These are phyloP conservation scores for Trilocha varians DNA, from an alignment of 2,888 invertebrate genomes.

Conservation along the genomic window DNA sequence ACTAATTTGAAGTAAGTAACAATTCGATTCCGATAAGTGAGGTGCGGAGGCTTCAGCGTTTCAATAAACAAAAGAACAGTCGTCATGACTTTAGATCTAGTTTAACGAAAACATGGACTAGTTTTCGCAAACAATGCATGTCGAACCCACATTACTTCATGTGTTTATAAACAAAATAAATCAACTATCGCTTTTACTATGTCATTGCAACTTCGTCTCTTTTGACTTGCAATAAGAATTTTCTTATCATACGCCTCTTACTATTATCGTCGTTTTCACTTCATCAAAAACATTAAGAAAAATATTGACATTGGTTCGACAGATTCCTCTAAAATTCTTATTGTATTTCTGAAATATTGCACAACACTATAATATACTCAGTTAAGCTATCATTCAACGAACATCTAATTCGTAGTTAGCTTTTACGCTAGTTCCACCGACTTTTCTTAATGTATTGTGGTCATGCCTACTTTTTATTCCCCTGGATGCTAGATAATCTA, in stretches of 20 bases:
- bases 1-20: neutral
- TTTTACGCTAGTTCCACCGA: slow-evolving; percentile 32
- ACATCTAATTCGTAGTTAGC: slow-evolving; percentile 12
- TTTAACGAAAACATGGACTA: slow-evolving; percentile 31
- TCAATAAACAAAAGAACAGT: slow-evolving; percentile 58
- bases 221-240: slow-evolving; percentile 41
- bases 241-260: slow-evolving; percentile 21
- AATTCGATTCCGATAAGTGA: slow-evolving; percentile 58
- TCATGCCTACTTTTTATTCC: slow-evolving; percentile 41
- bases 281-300: no score
- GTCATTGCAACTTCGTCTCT: slow-evolving; percentile 33
- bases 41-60: slow-evolving; percentile 57
- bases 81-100: slow-evolving; percentile 70
- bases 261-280: slow-evolving; percentile 4
- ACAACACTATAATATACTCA: slow-evolving; percentile 5
- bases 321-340: slow-evolving; percentile 25
- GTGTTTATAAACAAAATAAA: slow-evolving; percentile 73
- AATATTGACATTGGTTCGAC: no score
- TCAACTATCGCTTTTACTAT: slow-evolving; percentile 56
- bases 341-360: slow-evolving; percentile 21
- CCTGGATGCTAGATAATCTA: slow-evolving; percentile 50
- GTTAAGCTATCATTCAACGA: neutral
- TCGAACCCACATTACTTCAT: slow-evolving; percentile 64
- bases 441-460: slow-evolving; percentile 30
- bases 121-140: slow-evolving; percentile 62